Conservation (phyloP, 2,888 invertebrate species). For the Rotaria socialis region DNA sequence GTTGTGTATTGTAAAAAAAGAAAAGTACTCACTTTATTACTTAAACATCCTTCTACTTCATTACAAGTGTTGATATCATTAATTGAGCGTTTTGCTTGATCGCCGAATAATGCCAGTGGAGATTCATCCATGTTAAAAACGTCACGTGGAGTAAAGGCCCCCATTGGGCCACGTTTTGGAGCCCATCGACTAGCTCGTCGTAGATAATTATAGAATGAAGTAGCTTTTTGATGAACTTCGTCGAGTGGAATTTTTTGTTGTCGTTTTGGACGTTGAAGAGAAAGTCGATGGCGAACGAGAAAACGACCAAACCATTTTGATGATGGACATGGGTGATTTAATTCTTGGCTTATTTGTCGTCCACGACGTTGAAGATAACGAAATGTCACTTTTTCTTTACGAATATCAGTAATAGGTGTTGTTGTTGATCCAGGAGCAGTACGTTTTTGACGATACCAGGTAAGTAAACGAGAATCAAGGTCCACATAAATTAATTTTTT, state of each 20-base stretch:
- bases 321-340: neutral
- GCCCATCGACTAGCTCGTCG: slow-evolving; percentile 12
- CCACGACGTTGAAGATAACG: neutral
- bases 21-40: no score
- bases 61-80: neutral
- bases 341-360: neutral
- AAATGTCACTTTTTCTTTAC: neutral
- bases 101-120: neutral
- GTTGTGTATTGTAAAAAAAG: neutral
- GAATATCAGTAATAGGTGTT: neutral
- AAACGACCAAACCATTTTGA: neutral
- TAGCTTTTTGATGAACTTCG: slow-evolving; percentile 5
- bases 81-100: slow-evolving; percentile 1
- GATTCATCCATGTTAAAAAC: neutral
- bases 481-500: neutral
- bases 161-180: neutral
- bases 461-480: neutral
- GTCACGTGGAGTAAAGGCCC: neutral
- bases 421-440: no score
- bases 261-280: neutral
- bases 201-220: neutral
- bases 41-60: no score
- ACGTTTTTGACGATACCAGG: no score
- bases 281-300: slow-evolving; percentile 13
- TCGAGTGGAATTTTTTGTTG: slow-evolving; percentile 7